Base-by-base conservation (phyloP, 2,113 vertebrate species). In the Triplophysa rosa region DNA sequence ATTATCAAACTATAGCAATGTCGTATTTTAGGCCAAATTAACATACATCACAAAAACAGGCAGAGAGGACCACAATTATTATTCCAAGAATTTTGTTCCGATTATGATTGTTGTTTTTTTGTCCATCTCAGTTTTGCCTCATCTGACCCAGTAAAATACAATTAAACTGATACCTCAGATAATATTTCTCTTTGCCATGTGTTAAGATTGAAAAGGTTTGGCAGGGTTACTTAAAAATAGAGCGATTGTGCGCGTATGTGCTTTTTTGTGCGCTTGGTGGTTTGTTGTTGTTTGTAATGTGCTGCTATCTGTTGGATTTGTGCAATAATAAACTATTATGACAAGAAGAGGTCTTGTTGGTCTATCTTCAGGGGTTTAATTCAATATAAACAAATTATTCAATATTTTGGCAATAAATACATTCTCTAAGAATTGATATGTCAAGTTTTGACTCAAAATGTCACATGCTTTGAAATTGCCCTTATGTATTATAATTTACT, bases 281-380 rank as follows among this genome's bases (percentile, higher is more conserved):
- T 10, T 6, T 45, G 19, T 52, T 66, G 23, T 63, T 49, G 21
- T 49, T 24, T 40, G 61, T 77, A 66, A 40, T 24, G 54, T 77
- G 78, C 52, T 71, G 59, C 49, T 77, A 42, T 65, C 13, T 77
- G 61, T 67, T 70, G 66, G 68, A 75, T 23, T 65, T 67, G 78
- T 83, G 54, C 73, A 77, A 83, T 61, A 80, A 83, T 80, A 83
- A 80, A 77, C 13, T 52, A 47, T 65, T 21, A 52, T 52, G 1
- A 58, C 29, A 21, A n/a, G n/a, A 21, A 21, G 7, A 58, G 54
- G 19, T 21, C 19, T 59, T 59, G 33, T 42, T 40, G 19, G 52
- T 24, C 23, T 40, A 40, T 40, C 40, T 5, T 16, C 1, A 1
- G 33, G 33, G 33, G 33, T 37, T 37, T 37, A 7, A 37, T 37